These are phyloP conservation scores for Petrosia ficiformis DNA, from an alignment of 37 sponge, comb jelly and placozoan species.

Conservation along the genomic window DNA sequence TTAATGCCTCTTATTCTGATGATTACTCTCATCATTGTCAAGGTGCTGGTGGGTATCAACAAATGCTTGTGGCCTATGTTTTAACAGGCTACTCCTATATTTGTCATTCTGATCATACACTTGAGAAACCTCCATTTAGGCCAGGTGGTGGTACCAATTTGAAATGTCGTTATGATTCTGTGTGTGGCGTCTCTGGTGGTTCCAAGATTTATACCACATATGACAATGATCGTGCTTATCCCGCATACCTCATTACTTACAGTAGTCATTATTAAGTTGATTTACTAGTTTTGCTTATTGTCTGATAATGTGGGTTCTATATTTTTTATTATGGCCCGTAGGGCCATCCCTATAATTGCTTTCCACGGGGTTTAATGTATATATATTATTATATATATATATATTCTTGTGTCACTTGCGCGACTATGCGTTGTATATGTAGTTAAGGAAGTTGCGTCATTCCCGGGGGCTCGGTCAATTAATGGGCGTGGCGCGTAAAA, in stretches of 20 bases:
- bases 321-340: too few relatives aligned
- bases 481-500: too few relatives aligned
- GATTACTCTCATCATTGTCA: conserved; percentile 25
- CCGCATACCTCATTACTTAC: conserved; percentile 60
- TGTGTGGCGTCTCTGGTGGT: conserved; percentile 40
- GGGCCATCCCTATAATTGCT: too few relatives aligned
- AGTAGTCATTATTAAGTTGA: background rate
- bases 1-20: conserved; percentile 52
- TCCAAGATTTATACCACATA: conserved; percentile 64
- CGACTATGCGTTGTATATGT: too few relatives aligned
- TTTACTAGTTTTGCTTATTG: background rate
- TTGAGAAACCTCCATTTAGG: conserved; percentile 32
- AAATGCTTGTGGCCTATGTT: conserved; percentile 58
- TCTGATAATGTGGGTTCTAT: too few relatives aligned
- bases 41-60: background rate
- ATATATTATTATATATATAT: too few relatives aligned
- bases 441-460: too few relatives aligned
- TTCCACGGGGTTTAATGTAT: too few relatives aligned
- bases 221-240: conserved; percentile 63
- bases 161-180: conserved; percentile 52
- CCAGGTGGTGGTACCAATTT: background rate
- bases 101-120: conserved; percentile 5
- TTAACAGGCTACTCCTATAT: conserved; percentile 26
- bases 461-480: too few relatives aligned
- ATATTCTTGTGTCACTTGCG: too few relatives aligned